Base-by-base conservation (phyloP, 2,113 vertebrate species). In the Nycticebus coucang region DNA sequence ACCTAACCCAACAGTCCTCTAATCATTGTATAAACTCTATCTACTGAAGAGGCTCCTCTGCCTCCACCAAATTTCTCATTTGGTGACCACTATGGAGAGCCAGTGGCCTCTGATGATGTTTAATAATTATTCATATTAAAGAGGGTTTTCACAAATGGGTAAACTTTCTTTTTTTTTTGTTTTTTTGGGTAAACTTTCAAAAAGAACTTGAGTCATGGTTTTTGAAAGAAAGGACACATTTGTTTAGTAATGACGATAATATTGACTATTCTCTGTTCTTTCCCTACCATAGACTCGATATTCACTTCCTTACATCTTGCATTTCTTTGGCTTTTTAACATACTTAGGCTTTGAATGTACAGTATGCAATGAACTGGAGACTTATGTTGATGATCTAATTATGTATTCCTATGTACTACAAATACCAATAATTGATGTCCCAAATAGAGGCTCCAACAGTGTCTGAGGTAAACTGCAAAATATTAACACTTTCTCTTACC, bases 141-240 rank as follows among this genome's bases (percentile, higher is more conserved):
- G 68, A 85, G 37, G 13, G n/a, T 89, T 84, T 95, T 84, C 53
- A 93, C 57, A 87, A 95, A 87, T 22, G 24, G 21, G 53, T 62
- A n/a, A 69, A 64, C 17, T 37, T 95, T 53, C 68, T n/a, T n/a
- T n/a, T n/a, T n/a, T n/a, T n/a, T n/a, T n/a, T n/a, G n/a, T n/a
- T n/a, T n/a, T n/a, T n/a, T n/a, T 22, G 24, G 21, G 53, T 62
- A n/a, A 69, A 64, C 17, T 37, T 95, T 53, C 68, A n/a, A 85
- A 93, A 93, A 91, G 45, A 78, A 91, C 79, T 26, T 81, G n/a
- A 66, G 69, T 71, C 28, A 66, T 50, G 79, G 14, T 22, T 10
- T 90, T 94, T 95, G 26, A 90, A 87, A 83, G 24, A 84, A 92
- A 82, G 60, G 72, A 35, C 7, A 17, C 28, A 45, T 41, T 89